Conservation (phyloP, 1,140 invertebrate genomes). For the Linepithema humile region DNA sequence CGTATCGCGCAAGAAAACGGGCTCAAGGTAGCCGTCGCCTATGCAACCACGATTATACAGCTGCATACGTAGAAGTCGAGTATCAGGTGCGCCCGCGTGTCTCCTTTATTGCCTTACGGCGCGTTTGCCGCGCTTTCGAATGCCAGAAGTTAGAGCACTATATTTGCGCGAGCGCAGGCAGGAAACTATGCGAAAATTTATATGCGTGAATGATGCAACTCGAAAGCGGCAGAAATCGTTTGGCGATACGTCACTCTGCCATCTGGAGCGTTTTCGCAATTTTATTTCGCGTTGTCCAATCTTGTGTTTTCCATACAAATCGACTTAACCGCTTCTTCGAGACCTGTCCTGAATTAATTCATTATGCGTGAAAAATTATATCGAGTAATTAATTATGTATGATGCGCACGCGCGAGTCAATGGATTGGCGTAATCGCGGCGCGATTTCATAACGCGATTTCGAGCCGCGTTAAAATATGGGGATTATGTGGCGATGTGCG, state of each 20-base stretch:
- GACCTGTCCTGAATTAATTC: too few relatives aligned
- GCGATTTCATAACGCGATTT: slow-evolving; percentile 15
- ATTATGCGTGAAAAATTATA: too few relatives aligned
- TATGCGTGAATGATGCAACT: slow-evolving; percentile 30
- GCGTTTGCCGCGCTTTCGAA: slow-evolving; percentile 5
- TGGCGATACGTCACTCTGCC: background rate
- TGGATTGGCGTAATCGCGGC: slow-evolving; percentile 17
- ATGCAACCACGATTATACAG: slow-evolving; percentile 47
- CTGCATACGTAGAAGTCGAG: slow-evolving; percentile 35
- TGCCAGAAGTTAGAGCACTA: background rate
- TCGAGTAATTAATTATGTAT: too few relatives aligned
- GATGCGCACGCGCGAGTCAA: background rate
- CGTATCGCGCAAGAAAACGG: slow-evolving; percentile 32
- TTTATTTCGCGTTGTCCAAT: background rate
- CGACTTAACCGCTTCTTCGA: too few relatives aligned
- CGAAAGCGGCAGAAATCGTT: slow-evolving; percentile 9
- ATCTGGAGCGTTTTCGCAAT: background rate
- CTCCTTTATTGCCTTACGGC: background rate
- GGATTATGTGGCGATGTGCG: background rate
- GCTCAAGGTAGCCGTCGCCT: slow-evolving; percentile 59
- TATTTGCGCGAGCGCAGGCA: too few relatives aligned
- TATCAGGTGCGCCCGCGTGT: slow-evolving; percentile 23
- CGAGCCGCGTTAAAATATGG: slow-evolving; percentile 22
- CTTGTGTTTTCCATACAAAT: background rate
- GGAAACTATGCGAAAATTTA: slow-evolving; percentile 37